These are phyloP conservation scores for Drosophila parabipectinata DNA, from an alignment of 1,140 invertebrate species.

Conservation along the genomic window DNA sequence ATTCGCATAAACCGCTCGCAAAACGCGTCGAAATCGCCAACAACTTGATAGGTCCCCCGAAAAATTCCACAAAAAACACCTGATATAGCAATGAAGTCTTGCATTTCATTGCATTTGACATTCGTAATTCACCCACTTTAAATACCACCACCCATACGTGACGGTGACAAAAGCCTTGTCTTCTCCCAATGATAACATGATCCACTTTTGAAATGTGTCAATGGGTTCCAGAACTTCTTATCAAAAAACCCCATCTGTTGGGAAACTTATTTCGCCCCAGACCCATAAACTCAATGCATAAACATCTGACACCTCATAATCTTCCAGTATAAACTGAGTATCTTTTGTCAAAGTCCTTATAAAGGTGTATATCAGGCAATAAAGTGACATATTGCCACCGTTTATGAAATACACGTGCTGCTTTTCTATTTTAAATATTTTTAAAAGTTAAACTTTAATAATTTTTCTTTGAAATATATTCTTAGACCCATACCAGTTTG, in stretches of 20 bases:
- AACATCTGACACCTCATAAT: conserved; percentile 30
- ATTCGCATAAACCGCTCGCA: conserved; percentile 38
- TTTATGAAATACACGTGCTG: conserved; percentile 20
- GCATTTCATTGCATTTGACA: conserved; percentile 52
- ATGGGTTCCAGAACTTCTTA: conserved; percentile 23
- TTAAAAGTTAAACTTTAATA: not conserved
- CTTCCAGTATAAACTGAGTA: conserved; percentile 1
- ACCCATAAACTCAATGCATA: conserved; percentile 1
- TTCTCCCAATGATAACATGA: conserved; percentile 28
- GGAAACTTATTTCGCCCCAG: conserved; percentile 29
- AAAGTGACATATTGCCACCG: not conserved
- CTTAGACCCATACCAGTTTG: too few relatives aligned
- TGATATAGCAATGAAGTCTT: conserved; percentile 30
- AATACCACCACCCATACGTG: conserved; percentile 25
- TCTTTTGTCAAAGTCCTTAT: conserved; percentile 10
- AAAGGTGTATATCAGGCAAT: conserved; percentile 1
- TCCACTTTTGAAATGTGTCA: conserved; percentile 44
- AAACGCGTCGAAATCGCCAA: conserved; percentile 38
- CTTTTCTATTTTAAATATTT: not conserved
- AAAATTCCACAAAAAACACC: conserved; percentile 35
- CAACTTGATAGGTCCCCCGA: conserved; percentile 17
- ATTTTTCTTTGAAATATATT: too few relatives aligned
- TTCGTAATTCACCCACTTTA: conserved; percentile 42
- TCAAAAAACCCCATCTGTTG: conserved; percentile 14
- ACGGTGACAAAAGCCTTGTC: conserved; percentile 19